Percentiles rank a stretch among this genome's conserved stretches.
Conservation (phyloP, 2,888 invertebrate genomes). For the Allophyes oxyacanthae region DNA sequence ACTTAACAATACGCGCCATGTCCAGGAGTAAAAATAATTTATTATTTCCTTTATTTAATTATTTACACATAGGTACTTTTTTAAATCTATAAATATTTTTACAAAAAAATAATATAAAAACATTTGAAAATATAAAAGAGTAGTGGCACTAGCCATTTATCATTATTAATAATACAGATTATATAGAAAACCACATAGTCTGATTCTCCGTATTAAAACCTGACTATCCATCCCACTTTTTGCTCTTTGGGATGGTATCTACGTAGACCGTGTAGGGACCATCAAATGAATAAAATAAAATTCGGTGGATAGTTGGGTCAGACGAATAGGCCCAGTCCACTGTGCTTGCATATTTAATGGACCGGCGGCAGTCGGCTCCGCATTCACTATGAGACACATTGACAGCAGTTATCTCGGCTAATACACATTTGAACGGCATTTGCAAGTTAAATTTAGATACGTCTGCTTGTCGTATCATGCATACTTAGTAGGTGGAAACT, state of each 20-base stretch:
- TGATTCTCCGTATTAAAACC: background rate
- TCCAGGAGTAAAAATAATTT: too few species aligned
- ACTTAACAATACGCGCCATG: too few species aligned
- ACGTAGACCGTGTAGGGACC: conserved; percentile 26
- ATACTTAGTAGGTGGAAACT: conserved; percentile 22
- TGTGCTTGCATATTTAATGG: conserved; percentile 62
- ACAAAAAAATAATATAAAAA: too few species aligned
- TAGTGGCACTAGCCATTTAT: too few species aligned
- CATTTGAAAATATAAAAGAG: too few species aligned
- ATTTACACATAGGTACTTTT: too few species aligned
- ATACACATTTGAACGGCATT: conserved; percentile 52
- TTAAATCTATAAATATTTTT: too few species aligned
- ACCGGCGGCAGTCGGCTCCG: conserved; percentile 46
- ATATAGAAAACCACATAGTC: conserved; percentile 3
- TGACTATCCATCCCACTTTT: conserved; percentile 4
- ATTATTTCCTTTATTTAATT: too few species aligned
- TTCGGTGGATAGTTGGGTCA: conserved; percentile 49
- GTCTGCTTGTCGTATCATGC: conserved; percentile 18
- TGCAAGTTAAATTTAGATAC: conserved; percentile 50
- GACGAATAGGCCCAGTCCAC: conserved; percentile 47
- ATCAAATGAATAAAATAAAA: conserved; percentile 61
- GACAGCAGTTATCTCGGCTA: conserved; percentile 63
- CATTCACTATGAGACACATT: conserved; percentile 61
- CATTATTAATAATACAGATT: too few species aligned
- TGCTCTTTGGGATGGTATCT: conserved; percentile 22